A percentile compares a stretch with the other conserved stretches of the same genome.
Conservation (phyloP, 2,888 invertebrate species). For the Capitulum mitella region DNA sequence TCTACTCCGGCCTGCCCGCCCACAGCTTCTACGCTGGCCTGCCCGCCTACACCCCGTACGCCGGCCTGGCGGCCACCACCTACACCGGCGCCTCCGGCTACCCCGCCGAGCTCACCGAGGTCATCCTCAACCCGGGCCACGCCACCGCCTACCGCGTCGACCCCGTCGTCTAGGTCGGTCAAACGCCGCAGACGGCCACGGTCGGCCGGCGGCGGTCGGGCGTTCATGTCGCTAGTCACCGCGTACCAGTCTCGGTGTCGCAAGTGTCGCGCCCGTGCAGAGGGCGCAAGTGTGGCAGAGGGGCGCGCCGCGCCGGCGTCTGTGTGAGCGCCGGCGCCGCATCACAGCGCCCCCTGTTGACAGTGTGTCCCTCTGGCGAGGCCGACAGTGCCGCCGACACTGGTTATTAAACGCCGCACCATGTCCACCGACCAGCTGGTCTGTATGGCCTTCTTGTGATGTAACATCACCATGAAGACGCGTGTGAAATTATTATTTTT, state of each 20-base stretch:
- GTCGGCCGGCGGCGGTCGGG: neutral
- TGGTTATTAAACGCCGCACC: no score
- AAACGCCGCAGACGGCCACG: neutral
- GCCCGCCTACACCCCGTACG: slow-evolving; percentile 40
- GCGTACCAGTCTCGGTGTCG: neutral
- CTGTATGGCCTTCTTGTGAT: no score
- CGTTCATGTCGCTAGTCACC: neutral
- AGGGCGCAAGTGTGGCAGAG: neutral
- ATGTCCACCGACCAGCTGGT: no score
- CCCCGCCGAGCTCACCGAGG: slow-evolving; percentile 36
- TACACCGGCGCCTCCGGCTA: slow-evolving; percentile 42
- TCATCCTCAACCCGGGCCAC: slow-evolving; percentile 21
- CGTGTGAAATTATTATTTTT: no score
- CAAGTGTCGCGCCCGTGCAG: neutral
- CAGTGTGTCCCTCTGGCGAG: neutral
- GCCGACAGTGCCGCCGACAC: no score
- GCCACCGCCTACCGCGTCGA: slow-evolving; percentile 20
- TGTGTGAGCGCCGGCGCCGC: slow-evolving; percentile 20
- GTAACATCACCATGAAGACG: no score
- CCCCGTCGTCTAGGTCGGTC: neutral
- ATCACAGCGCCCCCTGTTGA: neutral
- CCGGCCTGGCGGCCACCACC: slow-evolving; percentile 40
- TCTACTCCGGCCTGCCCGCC: no score
- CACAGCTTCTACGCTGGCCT: slow-evolving; percentile 37
- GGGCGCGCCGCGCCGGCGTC: neutral